A percentile compares a stretch with the other conserved stretches of the same genome.
phyloP scores from a whole-genome alignment of 2,888 invertebrate genomes.

The Thera obeliscata region DNA sequence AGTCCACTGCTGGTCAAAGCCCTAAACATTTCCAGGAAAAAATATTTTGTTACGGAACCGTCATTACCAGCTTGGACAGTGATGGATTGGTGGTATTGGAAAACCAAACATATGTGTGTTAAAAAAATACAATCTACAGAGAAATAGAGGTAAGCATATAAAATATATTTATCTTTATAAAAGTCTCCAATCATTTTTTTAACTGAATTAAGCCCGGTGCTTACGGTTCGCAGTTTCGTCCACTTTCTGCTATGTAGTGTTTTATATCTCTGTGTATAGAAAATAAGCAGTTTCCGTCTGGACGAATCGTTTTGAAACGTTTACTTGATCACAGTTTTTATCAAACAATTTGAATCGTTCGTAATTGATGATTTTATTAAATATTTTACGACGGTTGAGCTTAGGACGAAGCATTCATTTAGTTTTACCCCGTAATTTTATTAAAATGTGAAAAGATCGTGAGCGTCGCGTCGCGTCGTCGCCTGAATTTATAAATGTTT shows the following conservation, averaged over 20 bases:
- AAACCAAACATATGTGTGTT: too few relatives aligned
- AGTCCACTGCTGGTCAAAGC: too few relatives aligned
- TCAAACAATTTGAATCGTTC: constrained; percentile 57
- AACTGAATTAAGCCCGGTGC: background rate
- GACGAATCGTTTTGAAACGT: constrained; percentile 61
- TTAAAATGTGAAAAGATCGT: background rate
- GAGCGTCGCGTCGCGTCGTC: background rate
- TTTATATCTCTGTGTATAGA: constrained; percentile 10
- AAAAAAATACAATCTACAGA: too few relatives aligned
- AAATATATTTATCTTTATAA: too few relatives aligned
- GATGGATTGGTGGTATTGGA: too few relatives aligned
- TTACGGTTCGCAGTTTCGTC: background rate
- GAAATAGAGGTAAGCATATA: too few relatives aligned
- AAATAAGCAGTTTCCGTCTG: constrained; percentile 64
- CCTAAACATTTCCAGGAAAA: too few relatives aligned
- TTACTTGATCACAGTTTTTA: constrained; percentile 68
- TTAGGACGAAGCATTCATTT: constrained; percentile 30
- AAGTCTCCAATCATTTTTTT: too few relatives aligned
- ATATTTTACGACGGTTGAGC: constrained; percentile 44
- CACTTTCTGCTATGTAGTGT: background rate
- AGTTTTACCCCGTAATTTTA: constrained; percentile 18
- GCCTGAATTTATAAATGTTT: background rate
- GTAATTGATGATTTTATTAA: constrained; percentile 53
- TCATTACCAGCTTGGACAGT: too few relatives aligned
- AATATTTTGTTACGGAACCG: too few relatives aligned